phyloP scores from a whole-genome alignment of 2,888 invertebrate genomes.

The Synergus umbraculus region DNA sequence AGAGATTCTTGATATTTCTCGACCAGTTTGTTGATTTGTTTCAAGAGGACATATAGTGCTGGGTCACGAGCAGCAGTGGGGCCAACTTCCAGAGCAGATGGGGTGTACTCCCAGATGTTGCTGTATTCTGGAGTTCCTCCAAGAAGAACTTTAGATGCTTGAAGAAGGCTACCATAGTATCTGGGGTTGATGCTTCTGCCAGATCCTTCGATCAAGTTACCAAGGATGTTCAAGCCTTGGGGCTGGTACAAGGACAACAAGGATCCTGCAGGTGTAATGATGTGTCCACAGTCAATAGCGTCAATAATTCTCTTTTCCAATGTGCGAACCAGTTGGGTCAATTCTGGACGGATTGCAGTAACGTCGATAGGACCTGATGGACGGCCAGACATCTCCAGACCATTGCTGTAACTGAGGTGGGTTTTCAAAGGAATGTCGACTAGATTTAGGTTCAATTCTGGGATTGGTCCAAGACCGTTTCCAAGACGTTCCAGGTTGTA shows the following conservation, averaged over 20 bases:
- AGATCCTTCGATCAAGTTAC: slow-evolving; percentile 83
- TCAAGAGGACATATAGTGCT: slow-evolving; percentile 84
- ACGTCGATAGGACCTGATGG: slow-evolving; percentile 64
- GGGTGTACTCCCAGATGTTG: slow-evolving; percentile 77
- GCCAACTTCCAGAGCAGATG: slow-evolving; percentile 83
- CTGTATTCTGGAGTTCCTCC: slow-evolving; percentile 77
- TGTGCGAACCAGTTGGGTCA: slow-evolving; percentile 77
- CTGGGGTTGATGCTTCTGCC: slow-evolving; percentile 81
- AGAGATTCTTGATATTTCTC: slow-evolving; percentile 81
- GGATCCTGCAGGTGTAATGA: slow-evolving; percentile 78
- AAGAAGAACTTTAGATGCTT: slow-evolving; percentile 80
- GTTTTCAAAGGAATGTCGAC: slow-evolving; percentile 81
- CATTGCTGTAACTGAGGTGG: slow-evolving; percentile 82
- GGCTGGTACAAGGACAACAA: slow-evolving; percentile 81
- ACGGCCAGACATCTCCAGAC: slow-evolving; percentile 83
- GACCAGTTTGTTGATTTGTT: slow-evolving; percentile 81
- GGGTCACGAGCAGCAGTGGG: slow-evolving; percentile 85
- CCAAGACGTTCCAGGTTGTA: slow-evolving; percentile 88
- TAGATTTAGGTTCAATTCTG: slow-evolving; percentile 79
- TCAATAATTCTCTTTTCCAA: slow-evolving; percentile 81
- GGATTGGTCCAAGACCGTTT: slow-evolving; percentile 84
- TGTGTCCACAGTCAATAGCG: slow-evolving; percentile 81
- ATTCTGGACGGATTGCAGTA: slow-evolving; percentile 75
- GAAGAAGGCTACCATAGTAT: slow-evolving; percentile 81
- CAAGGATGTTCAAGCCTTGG: slow-evolving; percentile 83